Percentiles rank a stretch among this genome's conserved stretches.
These are phyloP conservation scores for Halcyon badia DNA, from an alignment of 2,797 vertebrate species.

Conservation along the genomic window DNA sequence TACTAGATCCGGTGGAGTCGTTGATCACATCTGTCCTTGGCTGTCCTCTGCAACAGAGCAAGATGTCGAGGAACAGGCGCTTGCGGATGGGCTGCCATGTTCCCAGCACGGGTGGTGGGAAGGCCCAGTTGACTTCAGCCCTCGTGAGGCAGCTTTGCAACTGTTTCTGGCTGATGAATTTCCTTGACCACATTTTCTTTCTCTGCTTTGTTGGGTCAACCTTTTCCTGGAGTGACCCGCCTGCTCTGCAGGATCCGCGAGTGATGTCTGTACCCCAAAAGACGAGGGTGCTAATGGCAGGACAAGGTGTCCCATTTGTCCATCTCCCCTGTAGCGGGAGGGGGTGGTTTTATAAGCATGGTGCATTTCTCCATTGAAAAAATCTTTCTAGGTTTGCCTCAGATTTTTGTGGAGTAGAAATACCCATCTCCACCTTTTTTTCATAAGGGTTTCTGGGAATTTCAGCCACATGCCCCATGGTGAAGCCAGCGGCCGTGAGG, in stretches of 20 bases:
- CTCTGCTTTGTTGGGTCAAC: neutral
- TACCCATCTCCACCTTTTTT: neutral
- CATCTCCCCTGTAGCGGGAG: neutral
- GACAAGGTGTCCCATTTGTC: neutral
- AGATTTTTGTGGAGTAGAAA: neutral
- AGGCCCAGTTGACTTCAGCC: neutral
- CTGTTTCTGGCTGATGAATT: neutral
- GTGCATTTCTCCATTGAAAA: neutral
- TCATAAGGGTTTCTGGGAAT: neutral
- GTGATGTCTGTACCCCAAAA: neutral
- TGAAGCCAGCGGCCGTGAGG: neutral
- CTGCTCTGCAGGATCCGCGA: neutral
- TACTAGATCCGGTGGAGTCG: neutral
- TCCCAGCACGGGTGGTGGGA: neutral
- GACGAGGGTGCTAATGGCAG: neutral
- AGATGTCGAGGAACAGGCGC: neutral
- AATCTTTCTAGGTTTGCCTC: neutral
- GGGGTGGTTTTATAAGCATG: neutral
- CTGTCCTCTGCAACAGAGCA: neutral
- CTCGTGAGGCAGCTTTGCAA: neutral
- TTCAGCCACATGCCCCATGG: neutral
- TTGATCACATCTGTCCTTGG: neutral
- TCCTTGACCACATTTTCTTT: neutral
- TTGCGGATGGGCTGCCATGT: neutral
- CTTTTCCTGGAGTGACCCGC: neutral